Conservation (phyloP, 1,140 invertebrate species). For the Eumeta japonica region DNA sequence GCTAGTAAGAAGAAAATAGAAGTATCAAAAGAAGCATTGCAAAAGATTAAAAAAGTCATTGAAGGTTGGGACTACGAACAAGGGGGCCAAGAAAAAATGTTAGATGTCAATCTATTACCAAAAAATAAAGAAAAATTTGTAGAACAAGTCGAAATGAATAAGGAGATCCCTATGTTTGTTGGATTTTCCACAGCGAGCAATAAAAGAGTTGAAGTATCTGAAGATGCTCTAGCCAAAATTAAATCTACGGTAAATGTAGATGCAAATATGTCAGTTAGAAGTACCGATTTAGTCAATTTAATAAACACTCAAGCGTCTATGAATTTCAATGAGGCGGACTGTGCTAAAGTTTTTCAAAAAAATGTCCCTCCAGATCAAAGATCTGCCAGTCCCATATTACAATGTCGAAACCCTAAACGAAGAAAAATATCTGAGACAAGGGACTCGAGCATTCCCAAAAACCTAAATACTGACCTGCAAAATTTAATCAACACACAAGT, state of each 20-base stretch:
- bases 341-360: slow-evolving; percentile 6
- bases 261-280: not conserved
- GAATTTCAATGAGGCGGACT: slow-evolving; percentile 28
- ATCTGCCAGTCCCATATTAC: slow-evolving; percentile 46
- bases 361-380: slow-evolving; percentile 18
- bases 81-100: too few species aligned
- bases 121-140: not conserved
- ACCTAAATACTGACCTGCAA: slow-evolving; percentile 5
- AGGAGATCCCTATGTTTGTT: too few species aligned
- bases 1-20: slow-evolving; percentile 20
- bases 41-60: slow-evolving; percentile 32
- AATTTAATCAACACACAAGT: not conserved
- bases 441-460: slow-evolving; percentile 8
- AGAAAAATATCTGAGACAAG: slow-evolving; percentile 33
- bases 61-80: too few species aligned
- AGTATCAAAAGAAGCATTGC: slow-evolving; percentile 34
- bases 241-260: too few species aligned
- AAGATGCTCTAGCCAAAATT: slow-evolving; percentile 18
- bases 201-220: slow-evolving; percentile 23
- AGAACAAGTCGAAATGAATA: too few species aligned
- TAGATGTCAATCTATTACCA: not conserved
- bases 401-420: slow-evolving; percentile 36
- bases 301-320: slow-evolving; percentile 37
- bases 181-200: slow-evolving; percentile 24
- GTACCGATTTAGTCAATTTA: not conserved